Base-by-base conservation (phyloP, 1,140 invertebrate genomes). In the Harpegnathos saltator region DNA sequence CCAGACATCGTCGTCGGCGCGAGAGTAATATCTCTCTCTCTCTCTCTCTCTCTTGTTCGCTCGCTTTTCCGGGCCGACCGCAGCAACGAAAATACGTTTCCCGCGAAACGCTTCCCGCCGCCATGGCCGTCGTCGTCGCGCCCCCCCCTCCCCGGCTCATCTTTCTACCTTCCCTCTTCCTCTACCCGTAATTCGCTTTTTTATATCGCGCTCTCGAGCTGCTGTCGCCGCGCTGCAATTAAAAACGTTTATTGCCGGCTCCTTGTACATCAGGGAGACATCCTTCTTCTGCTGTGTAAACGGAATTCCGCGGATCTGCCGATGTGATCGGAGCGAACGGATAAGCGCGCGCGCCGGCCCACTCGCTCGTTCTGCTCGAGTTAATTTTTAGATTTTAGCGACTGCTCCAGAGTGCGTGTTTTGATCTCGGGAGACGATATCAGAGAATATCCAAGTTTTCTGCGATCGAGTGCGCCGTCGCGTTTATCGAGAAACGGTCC, bases 1-100 rank as follows among this genome's bases (percentile, higher is more conserved):
- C 83, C 87, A 83, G 72, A 82, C 83, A 5, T 33, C 29, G 29
- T 33, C 29, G 86, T 63, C 80, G 84, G 69, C 86, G 26, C 83
- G 65, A 11, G 22, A 74, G 75, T n/a, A 66, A n/a, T 56, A 15
- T 24, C 54, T 69, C 54, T 44, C 38, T n/a, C n/a, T n/a, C n/a
- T n/a, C n/a, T n/a, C n/a, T n/a, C n/a, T n/a, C n/a, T n/a, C n/a
- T n/a, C n/a, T n/a, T n/a, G n/a, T n/a, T n/a, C n/a, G n/a, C n/a
- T 44, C 14, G 24, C 33, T 62, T 65, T 54, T 17, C 61, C 54
- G 48, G 17, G 62, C n/a, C 66, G 17, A 38, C 11, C 66, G 80
- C 29, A 44, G 52, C 19, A 68, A 61, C 59, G 50, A 52, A 59
- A 81, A 81, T 81, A 75, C 62, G 69, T 77, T 77, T 71, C 33